Conservation (phyloP, 2,797 vertebrate species). For the Pseudochirops cupreus region DNA sequence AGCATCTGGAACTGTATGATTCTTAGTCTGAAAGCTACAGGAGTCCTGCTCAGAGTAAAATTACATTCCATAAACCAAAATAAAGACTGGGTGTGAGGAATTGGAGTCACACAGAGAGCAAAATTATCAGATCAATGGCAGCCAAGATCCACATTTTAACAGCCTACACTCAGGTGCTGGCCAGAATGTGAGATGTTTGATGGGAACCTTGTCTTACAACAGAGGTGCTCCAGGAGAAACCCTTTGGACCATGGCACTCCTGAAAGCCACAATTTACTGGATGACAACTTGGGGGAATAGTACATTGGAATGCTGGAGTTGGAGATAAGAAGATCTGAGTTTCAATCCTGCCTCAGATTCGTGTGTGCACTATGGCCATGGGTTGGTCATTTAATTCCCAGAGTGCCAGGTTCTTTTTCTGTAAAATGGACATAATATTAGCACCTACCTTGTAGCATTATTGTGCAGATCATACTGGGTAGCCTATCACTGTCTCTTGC, state of each 20-base stretch:
- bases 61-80: constrained; percentile 53
- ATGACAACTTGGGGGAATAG: not conserved
- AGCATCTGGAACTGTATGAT: constrained; percentile 1
- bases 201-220: not conserved
- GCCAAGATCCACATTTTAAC: constrained; percentile 53
- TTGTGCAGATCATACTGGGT: not conserved
- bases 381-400: not conserved
- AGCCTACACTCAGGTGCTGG: not conserved
- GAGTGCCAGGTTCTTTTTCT: not conserved
- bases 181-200: constrained; percentile 5
- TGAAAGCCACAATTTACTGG: not conserved
- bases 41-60: constrained; percentile 44
- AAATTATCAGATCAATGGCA: constrained; percentile 65
- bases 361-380: not conserved
- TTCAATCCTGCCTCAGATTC: not conserved
- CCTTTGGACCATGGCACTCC: not conserved
- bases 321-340: not conserved
- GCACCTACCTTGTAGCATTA: not conserved
- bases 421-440: not conserved
- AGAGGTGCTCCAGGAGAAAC: not conserved
- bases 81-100: constrained; percentile 45
- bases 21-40: not conserved
- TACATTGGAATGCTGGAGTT: not conserved
- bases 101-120: constrained; percentile 50
- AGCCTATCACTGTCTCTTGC: not conserved